phyloP scores from a whole-genome alignment of 2,888 invertebrate genomes.

The Archips crataeganus region DNA sequence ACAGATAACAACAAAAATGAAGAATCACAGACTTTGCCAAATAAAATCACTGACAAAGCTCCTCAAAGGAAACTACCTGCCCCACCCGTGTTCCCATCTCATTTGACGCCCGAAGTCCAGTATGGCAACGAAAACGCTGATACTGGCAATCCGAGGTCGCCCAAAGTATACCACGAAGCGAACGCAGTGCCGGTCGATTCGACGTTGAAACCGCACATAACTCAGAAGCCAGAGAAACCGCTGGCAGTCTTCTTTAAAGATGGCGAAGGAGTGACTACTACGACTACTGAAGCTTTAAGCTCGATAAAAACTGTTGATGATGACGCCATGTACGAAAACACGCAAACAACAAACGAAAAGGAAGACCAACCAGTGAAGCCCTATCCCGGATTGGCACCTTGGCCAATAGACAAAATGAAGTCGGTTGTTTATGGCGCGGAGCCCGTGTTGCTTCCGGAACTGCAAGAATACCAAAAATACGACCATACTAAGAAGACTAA shows the following conservation, averaged over 20 bases:
- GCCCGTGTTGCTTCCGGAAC: conserved; percentile 55
- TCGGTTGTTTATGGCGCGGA: conserved; percentile 47
- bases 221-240: conserved; percentile 79
- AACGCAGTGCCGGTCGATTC: conserved; percentile 62
- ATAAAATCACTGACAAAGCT: conserved; percentile 55
- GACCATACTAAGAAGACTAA: conserved; percentile 52
- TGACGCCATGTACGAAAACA: conserved; percentile 59
- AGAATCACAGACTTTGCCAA: conserved; percentile 58
- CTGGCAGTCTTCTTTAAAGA: conserved; percentile 75
- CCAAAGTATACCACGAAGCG: conserved; percentile 62
- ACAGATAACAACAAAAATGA: conserved; percentile 61
- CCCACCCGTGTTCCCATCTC: conserved; percentile 75
- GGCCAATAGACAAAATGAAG: conserved; percentile 31
- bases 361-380: conserved; percentile 51
- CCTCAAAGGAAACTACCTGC: conserved; percentile 62
- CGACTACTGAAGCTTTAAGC: conserved; percentile 57
- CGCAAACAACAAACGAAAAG: conserved; percentile 54
- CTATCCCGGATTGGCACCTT: conserved; percentile 43
- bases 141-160: conserved; percentile 64
- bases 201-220: conserved; percentile 78
- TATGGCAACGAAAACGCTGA: conserved; percentile 82
- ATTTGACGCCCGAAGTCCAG: conserved; percentile 81
- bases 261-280: conserved; percentile 56
- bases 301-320: conserved; percentile 70
- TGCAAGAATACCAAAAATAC: conserved; percentile 58